A percentile compares a stretch with the other conserved stretches of the same genome.
Conservation (phyloP, 92 coral and sea anemone species). For the Porites cylindrica region DNA sequence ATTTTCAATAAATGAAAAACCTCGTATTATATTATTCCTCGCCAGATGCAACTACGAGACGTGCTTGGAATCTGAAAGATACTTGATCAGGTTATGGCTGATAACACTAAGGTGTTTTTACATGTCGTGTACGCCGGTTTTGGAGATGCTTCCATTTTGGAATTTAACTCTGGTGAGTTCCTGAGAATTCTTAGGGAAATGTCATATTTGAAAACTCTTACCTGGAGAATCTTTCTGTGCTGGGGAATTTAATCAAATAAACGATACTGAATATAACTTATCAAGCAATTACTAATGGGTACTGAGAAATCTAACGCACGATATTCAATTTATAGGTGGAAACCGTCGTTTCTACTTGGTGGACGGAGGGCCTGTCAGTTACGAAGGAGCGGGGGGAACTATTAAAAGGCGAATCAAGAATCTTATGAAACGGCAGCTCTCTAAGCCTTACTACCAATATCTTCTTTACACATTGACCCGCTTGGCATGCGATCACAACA, state of each 20-base stretch:
- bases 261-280: too few species aligned
- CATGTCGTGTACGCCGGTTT: conserved; percentile 34
- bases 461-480: conserved; percentile 12
- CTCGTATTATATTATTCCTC: not conserved
- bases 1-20: too few species aligned
- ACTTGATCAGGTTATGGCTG: not conserved
- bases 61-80: too few species aligned
- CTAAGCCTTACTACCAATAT: conserved; percentile 22
- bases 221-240: too few species aligned
- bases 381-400: not conserved
- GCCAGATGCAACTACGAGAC: not conserved
- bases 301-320: not conserved
- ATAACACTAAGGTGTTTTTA: not conserved
- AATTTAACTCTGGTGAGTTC: conserved; percentile 12
- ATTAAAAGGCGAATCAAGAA: not conserved
- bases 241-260: too few species aligned
- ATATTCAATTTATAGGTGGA: not conserved
- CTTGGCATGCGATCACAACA: conserved; percentile 17
- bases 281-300: not conserved
- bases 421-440: not conserved
- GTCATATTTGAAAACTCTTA: too few species aligned
- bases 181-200: too few species aligned
- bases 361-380: conserved; percentile 23
- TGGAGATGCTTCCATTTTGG: conserved; percentile 38
- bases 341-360: conserved; percentile 27